These are phyloP conservation scores for Geopemphigus sp. DNA, from an alignment of 1,140 invertebrate genomes.

Conservation along the genomic window DNA sequence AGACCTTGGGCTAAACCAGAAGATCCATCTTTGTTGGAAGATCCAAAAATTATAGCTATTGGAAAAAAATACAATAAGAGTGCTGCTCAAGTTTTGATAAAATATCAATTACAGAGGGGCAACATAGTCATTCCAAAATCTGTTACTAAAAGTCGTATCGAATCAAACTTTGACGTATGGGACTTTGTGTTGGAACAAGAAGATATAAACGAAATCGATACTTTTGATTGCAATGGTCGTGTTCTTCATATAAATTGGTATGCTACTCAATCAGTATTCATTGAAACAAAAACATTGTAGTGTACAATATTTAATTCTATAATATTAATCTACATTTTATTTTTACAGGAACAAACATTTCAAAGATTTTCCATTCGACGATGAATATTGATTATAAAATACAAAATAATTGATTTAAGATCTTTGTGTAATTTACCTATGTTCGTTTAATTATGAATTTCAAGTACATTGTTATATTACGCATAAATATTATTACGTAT, in stretches of 20 bases:
- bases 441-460: background rate
- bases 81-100: conserved; percentile 68
- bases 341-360: conserved; percentile 29
- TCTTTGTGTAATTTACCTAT: background rate
- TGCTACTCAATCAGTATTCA: background rate
- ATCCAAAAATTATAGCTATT: conserved; percentile 64
- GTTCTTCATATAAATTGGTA: conserved; percentile 53
- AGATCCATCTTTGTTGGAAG: conserved; percentile 65
- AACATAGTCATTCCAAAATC: conserved; percentile 66
- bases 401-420: background rate
- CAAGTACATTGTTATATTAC: too few relatives aligned
- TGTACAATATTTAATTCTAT: background rate
- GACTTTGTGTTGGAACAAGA: conserved; percentile 66
- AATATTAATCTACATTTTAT: background rate
- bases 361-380: conserved; percentile 32
- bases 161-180: conserved; percentile 70
- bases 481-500: background rate
- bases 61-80: conserved; percentile 70
- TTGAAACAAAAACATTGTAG: background rate
- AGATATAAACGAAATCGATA: conserved; percentile 57
- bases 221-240: conserved; percentile 55
- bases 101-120: conserved; percentile 62
- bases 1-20: conserved; percentile 59
- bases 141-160: conserved; percentile 66
- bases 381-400: conserved; percentile 27